Base-by-base conservation (phyloP, 2,113 vertebrate species). In the Ceyx cyanopectus region DNA sequence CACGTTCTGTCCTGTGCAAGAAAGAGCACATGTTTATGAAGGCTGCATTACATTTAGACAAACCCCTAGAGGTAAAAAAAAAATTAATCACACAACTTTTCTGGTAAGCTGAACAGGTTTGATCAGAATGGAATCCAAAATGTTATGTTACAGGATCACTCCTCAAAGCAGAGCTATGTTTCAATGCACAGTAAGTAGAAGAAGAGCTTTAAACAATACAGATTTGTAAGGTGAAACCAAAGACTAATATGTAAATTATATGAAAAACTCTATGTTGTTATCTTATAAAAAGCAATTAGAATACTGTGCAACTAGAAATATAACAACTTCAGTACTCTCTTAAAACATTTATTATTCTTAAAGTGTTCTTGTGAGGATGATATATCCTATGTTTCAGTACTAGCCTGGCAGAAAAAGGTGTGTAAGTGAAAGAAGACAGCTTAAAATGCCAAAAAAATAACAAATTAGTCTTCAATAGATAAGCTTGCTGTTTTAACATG, bases 401-500 rank as follows among this genome's bases (percentile, higher is more conserved):
- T 72, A 79, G 30, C 62, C 37, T 73, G 66, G 32, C 60, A 92
- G 54, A 66, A 68, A 65, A 79, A 89, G 27, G 41, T 81, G 27
- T 40, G 10, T 62, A 84, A 95, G 57, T n/a, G 45, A 87, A 76
- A 68, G 54, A 4, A 87, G 16, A 12, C 46, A 69, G n/a, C 43
- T 56, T 82, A 56, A 89, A 92, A 94, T 56, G 78, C 63, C 78
- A 89, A 86, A 84, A 84, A 93, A 93, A 66, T 74, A 92, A 90
- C 54, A 92, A 73, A 95, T 94, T 73, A 63, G 48, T 81, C 43
- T 81, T 34, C 46, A 76, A n/a, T 53, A 89, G 75, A 85, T 94
- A 81, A 82, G 81, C 45, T 43, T 85, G n/a, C 67, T 95, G n/a
- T 72, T 92, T 89, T 89, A 93, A 79, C n/a, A 13, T 72, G 81